Evolutionary conservation across 2,797 vertebrate genomes (phyloP), one percentile per base, ranked within the genome.

Genomic region (Glyptemys insculpta): DNA sequence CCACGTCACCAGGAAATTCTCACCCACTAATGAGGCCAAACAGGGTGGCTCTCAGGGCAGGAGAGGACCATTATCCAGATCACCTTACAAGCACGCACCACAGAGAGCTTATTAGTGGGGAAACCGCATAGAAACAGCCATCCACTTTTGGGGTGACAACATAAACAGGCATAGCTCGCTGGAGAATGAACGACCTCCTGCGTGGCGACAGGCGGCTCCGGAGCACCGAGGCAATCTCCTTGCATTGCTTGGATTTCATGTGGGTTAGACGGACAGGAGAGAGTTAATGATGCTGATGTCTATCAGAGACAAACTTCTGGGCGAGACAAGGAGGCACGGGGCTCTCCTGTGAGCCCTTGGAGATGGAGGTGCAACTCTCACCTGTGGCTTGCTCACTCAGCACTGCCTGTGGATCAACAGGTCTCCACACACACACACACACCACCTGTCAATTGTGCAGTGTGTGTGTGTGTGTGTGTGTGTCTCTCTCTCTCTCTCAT

Each of bases 1-100:
- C 27, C 5, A 15, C 6, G 12, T 97, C 91, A 95, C 23, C 85
- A 95, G 96, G 93, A 97, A 95, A 97, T 96, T 95, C 92, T 85
- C 93, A 90, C 88, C 91, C 91, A 68, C 90, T 96, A 91, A 97
- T 1, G 5, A 7, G 57, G 82, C 94, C 96, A 95, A 83, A 85
- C 16, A 91, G 89, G 50, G 90, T 91, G 87, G 57, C 76, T 82
- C 65, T 68, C 74, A 47, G 76, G 87, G 56, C 25, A 57, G 56
- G 56, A 57, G 25, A 57, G 56, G 56, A 27, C 93, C 65, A 79
- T 87, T 54, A 81, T 74, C 49, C 81, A 88, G 83, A 84, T 76
- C 1, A 0, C 44, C 52, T 62, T 54, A 37, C 27, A 68, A 0
- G 0, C 81, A 86, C 74, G 53, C 81, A 90, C 65, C 74, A 85